Conservation (phyloP, 1,140 invertebrate species). For the Temnothorax curvispinosus region DNA sequence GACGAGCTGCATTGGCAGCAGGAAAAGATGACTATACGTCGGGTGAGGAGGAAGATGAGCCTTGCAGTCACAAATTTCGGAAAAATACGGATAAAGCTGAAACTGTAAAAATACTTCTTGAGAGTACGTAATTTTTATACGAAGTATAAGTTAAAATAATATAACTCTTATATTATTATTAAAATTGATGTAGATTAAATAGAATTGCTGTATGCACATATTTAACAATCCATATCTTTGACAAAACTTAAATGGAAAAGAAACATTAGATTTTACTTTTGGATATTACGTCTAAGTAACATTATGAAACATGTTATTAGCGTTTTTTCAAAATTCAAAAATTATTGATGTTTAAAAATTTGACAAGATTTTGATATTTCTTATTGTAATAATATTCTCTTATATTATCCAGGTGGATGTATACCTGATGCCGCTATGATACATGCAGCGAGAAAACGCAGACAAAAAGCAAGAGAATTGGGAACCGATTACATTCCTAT, state of each 20-base stretch:
- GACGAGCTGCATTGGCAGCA: slow-evolving; percentile 91
- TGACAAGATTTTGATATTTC: neutral
- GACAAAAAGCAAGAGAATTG: slow-evolving; percentile 94
- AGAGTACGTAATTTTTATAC: slow-evolving; percentile 86
- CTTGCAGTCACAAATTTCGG: slow-evolving; percentile 87
- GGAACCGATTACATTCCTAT: slow-evolving; percentile 92
- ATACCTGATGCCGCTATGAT: slow-evolving; percentile 99
- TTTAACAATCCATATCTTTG: neutral
- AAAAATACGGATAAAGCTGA: slow-evolving; percentile 87
- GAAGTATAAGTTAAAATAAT: neutral
- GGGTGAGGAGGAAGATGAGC: slow-evolving; percentile 88
- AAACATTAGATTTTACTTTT: neutral
- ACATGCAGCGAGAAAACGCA: slow-evolving; percentile 96
- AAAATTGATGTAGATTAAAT: slow-evolving; percentile 28
- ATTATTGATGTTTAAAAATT: neutral
- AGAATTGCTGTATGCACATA: neutral
- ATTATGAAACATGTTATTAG: neutral
- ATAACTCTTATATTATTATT: neutral
- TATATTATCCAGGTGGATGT: slow-evolving; percentile 88
- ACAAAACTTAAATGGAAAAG: slow-evolving; percentile 1
- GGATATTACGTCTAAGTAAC: neutral
- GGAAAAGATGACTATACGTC: slow-evolving; percentile 92
- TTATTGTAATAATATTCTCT: slow-evolving; percentile 1
- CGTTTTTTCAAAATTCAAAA: neutral
- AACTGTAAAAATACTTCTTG: slow-evolving; percentile 90